phyloP scores from a whole-genome alignment of 2,113 vertebrate species.

The Melanocharis versteri region DNA sequence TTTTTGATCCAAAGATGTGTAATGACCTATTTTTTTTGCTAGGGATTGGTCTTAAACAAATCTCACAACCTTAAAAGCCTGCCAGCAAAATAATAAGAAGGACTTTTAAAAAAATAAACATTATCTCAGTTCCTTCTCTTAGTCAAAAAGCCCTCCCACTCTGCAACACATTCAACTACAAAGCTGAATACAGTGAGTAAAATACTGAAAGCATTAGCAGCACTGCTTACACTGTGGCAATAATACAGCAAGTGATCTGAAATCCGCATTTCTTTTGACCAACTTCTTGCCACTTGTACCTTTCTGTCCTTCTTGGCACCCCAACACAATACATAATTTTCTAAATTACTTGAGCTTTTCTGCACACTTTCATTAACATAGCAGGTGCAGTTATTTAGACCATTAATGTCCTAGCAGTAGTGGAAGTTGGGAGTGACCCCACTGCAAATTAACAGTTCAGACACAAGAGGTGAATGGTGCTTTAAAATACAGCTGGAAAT shows the following conservation, averaged over 20 bases:
- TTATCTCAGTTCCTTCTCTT: not conserved
- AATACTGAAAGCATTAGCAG: constrained; percentile 24
- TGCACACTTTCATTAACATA: constrained; percentile 45
- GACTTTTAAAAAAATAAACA: not conserved
- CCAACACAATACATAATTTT: constrained; percentile 38
- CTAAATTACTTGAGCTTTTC: constrained; percentile 48
- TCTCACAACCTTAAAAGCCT: not conserved
- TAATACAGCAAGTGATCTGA: constrained; percentile 2
- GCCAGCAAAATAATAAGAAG: not conserved
- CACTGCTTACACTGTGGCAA: not conserved
- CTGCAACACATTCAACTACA: not conserved
- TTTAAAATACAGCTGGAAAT: constrained; percentile 60
- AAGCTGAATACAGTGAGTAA: not conserved
- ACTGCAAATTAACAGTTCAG: constrained; percentile 45
- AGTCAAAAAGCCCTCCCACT: not conserved
- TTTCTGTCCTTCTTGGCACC: not conserved
- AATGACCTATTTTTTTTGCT: not conserved
- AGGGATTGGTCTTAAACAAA: not conserved
- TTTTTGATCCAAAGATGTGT: not conserved
- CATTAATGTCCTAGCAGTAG: constrained; percentile 1
- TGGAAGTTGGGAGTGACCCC: constrained; percentile 36
- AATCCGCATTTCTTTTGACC: constrained; percentile 7
- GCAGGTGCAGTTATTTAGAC: constrained; percentile 58
- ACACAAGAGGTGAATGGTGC: constrained; percentile 20
- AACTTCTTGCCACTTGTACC: not conserved